A percentile compares a stretch with the other conserved stretches of the same genome.
Conservation (phyloP, 2,888 invertebrate species). For the Caenorhabditis wallacei region DNA sequence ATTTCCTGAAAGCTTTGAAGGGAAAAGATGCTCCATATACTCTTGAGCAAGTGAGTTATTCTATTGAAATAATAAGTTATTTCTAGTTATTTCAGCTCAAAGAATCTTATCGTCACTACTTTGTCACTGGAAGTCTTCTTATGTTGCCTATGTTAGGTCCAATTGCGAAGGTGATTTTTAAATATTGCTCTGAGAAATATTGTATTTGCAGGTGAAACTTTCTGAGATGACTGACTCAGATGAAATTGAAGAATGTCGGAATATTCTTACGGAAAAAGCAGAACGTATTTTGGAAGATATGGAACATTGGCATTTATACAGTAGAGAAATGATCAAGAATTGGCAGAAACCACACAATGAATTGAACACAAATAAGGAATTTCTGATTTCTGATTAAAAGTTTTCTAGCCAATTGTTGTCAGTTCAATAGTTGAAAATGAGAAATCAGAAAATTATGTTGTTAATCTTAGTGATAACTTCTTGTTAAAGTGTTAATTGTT, state of each 20-base stretch:
- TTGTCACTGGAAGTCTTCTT: slow-evolving; percentile 43
- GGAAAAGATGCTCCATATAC: slow-evolving; percentile 55
- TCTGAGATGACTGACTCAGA: slow-evolving; percentile 15
- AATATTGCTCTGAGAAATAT: background rate
- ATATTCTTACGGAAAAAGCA: slow-evolving; percentile 54
- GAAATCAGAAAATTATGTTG: too few relatives aligned
- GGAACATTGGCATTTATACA: slow-evolving; percentile 46
- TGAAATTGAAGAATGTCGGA: slow-evolving; percentile 26
- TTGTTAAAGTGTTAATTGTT: too few relatives aligned
- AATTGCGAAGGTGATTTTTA: slow-evolving; percentile 33
- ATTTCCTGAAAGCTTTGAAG: slow-evolving; percentile 41
- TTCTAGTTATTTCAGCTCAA: slow-evolving; percentile 44
- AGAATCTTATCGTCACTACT: slow-evolving; percentile 56
- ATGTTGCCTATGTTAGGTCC: slow-evolving; percentile 57
- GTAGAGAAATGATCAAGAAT: slow-evolving; percentile 20
- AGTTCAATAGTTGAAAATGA: too few relatives aligned
- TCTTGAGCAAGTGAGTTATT: slow-evolving; percentile 64
- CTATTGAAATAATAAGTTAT: background rate
- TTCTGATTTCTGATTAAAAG: too few relatives aligned
- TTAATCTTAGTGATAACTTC: too few relatives aligned
- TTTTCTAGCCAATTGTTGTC: too few relatives aligned
- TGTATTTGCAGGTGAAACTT: slow-evolving; percentile 35
- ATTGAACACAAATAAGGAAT: too few relatives aligned
- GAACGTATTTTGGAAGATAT: slow-evolving; percentile 49
- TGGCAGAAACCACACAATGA: too few relatives aligned